phyloP scores from a whole-genome alignment of 2,888 invertebrate genomes.

The Aleiodes alternator region DNA sequence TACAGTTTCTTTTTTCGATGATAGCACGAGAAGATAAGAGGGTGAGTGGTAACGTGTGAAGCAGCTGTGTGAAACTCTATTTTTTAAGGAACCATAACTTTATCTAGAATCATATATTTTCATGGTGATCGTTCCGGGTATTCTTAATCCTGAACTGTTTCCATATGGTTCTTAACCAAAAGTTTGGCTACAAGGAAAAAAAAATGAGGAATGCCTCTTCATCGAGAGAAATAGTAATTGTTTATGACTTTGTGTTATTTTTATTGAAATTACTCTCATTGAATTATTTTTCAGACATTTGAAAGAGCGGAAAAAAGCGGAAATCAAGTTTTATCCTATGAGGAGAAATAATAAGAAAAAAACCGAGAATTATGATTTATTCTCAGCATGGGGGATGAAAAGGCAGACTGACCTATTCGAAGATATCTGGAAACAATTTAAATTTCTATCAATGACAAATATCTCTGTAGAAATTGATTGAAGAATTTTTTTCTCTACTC shows the following conservation, averaged over 20 bases:
- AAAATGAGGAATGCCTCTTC: background rate
- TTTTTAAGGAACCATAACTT: slow-evolving; percentile 29
- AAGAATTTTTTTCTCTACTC: slow-evolving; percentile 4
- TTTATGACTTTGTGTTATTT: too few relatives aligned
- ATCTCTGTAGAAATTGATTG: slow-evolving; percentile 13
- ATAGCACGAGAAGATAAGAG: slow-evolving; percentile 29
- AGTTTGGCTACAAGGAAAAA: background rate
- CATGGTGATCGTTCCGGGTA: slow-evolving; percentile 34
- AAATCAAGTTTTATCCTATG: too few relatives aligned
- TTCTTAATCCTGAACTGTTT: slow-evolving; percentile 28
- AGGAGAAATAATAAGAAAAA: too few relatives aligned
- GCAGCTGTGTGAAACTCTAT: slow-evolving; percentile 30
- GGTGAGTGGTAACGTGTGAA: slow-evolving; percentile 34
- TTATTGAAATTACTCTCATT: too few relatives aligned
- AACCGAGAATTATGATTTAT: background rate
- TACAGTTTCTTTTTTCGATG: slow-evolving; percentile 33
- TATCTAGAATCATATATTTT: slow-evolving; percentile 36
- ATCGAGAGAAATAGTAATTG: too few relatives aligned
- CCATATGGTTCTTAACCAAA: slow-evolving; percentile 20
- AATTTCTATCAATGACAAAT: slow-evolving; percentile 37
- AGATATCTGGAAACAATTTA: slow-evolving; percentile 50
- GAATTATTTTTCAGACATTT: too few relatives aligned
- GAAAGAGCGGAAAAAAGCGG: too few relatives aligned
- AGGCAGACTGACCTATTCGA: background rate
- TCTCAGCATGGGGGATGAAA: slow-evolving; percentile 5